Evolutionary conservation across 2,113 vertebrate genomes (phyloP).

Genomic region (Rhinoderma darwinii): DNA sequence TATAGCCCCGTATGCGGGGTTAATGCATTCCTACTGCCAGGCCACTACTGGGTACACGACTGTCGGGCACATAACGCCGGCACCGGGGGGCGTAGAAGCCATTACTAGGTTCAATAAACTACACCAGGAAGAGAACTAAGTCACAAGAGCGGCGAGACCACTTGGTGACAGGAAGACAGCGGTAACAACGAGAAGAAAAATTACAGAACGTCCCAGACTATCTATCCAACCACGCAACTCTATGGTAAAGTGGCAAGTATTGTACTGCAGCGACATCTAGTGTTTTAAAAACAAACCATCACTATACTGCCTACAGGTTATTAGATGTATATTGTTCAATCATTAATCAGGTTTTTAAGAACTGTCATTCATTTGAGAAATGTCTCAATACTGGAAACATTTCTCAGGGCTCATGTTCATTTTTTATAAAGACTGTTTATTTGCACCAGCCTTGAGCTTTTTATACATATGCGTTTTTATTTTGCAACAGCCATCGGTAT

Average conservation of each 20-base stretch:
- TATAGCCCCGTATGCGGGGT: neutral
- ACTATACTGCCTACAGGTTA: too few species aligned
- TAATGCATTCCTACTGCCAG: neutral
- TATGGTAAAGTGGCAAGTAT: neutral
- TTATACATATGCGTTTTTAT: too few species aligned
- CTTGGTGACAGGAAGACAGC: neutral
- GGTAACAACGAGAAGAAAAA: neutral
- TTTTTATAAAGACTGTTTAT: neutral
- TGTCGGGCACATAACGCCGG: neutral
- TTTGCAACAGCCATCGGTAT: too few species aligned
- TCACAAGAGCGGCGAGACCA: neutral
- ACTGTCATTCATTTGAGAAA: too few species aligned
- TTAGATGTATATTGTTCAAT: too few species aligned
- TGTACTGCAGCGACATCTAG: constrained; percentile 31
- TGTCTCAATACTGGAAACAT: neutral
- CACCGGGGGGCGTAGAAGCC: neutral
- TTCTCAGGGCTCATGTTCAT: neutral
- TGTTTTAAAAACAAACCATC: neutral
- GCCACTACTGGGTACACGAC: neutral
- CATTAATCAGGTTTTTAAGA: too few species aligned
- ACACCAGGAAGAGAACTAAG: constrained; percentile 18
- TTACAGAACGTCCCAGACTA: neutral
- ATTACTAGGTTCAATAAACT: neutral
- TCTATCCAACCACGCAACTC: neutral
- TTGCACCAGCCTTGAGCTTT: too few species aligned